These are phyloP conservation scores for Lissonota sp. DNA, from an alignment of 2,888 invertebrate genomes.

Conservation along the genomic window DNA sequence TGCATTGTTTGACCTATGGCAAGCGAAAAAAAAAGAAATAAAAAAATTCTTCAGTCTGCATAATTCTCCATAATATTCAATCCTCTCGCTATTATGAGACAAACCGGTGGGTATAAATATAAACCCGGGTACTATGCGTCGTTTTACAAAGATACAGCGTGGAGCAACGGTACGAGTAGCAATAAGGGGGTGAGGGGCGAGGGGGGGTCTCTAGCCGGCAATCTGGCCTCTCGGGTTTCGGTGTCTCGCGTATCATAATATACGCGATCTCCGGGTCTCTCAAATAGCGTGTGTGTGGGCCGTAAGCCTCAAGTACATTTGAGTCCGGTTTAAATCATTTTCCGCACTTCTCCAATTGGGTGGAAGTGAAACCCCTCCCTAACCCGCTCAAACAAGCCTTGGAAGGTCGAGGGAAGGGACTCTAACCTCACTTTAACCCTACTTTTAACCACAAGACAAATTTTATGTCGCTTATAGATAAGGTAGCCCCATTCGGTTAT, in stretches of 20 bases:
- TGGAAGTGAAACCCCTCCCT: too few species aligned
- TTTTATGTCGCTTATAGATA: too few species aligned
- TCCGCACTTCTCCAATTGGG: too few species aligned
- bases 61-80: conserved; percentile 18
- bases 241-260: conserved; percentile 78
- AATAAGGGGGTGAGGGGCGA: neutral
- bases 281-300: conserved; percentile 52
- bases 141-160: conserved; percentile 67
- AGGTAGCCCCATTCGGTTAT: too few species aligned
- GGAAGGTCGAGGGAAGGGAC: too few species aligned
- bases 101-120: conserved; percentile 79
- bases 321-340: too few species aligned
- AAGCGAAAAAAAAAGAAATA: conserved; percentile 74
- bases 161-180: neutral
- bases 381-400: too few species aligned
- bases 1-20: conserved; percentile 75
- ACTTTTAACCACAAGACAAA: too few species aligned
- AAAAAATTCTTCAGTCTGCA: neutral
- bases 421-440: too few species aligned
- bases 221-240: conserved; percentile 79
- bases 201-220: conserved; percentile 61
- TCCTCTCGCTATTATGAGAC: conserved; percentile 79
- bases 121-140: conserved; percentile 75
- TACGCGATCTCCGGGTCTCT: conserved; percentile 70
- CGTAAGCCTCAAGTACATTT: too few species aligned